Percentiles rank a stretch among this genome's conserved stretches.
Evolutionary conservation across 1,140 invertebrate species (phyloP).

Genomic region (Bombus sibiricus): DNA sequence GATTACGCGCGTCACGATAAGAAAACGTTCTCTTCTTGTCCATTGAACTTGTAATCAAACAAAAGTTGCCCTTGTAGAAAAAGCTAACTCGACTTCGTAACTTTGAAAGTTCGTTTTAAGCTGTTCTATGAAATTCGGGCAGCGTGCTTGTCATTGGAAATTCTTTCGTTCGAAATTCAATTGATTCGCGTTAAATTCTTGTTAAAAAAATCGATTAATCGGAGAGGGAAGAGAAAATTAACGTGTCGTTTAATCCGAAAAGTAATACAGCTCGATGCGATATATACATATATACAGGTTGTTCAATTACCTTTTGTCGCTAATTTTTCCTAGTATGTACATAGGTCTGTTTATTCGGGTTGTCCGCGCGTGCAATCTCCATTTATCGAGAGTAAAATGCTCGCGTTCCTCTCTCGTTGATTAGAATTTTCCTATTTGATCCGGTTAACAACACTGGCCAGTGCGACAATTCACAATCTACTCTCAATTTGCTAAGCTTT

Average conservation of each 20-base stretch:
- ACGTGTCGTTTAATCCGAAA: not conserved
- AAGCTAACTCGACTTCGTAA: not conserved
- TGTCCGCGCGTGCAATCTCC: not conserved
- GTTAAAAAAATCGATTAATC: not conserved
- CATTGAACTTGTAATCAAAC: not conserved
- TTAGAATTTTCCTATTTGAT: constrained; percentile 25
- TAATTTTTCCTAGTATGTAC: not conserved
- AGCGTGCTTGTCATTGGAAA: not conserved
- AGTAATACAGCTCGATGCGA: not conserved
- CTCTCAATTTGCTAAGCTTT: not conserved
- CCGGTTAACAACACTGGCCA: not conserved
- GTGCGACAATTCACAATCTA: not conserved
- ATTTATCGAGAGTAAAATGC: constrained; percentile 22
- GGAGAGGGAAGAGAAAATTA: not conserved
- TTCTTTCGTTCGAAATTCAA: not conserved
- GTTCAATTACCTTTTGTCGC: constrained; percentile 33
- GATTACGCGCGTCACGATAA: not conserved
- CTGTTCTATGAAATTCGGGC: not conserved
- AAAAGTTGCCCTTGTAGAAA: too few relatives aligned
- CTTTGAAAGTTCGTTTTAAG: not conserved
- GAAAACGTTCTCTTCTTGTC: not conserved
- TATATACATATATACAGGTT: too few relatives aligned
- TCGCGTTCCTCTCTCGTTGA: constrained; percentile 8
- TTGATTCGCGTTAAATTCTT: not conserved
- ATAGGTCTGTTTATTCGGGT: constrained; percentile 11